phyloP scores from a whole-genome alignment of 2,888 invertebrate genomes.

The Villa cingulata region DNA sequence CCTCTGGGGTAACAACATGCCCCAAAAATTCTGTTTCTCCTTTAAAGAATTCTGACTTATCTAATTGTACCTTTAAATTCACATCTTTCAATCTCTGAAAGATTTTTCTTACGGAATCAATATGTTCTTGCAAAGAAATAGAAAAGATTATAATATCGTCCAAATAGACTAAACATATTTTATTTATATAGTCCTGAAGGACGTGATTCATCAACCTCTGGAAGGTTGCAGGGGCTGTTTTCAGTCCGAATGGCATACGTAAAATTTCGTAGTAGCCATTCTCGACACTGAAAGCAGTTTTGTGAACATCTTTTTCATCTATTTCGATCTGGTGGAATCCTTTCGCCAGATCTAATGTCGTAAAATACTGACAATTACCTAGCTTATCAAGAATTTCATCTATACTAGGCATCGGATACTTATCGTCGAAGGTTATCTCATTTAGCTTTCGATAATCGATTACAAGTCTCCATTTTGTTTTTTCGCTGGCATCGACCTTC shows the following conservation, averaged over 20 bases:
- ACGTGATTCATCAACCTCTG: conserved; percentile 30
- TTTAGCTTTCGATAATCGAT: conserved; percentile 14
- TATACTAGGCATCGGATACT: conserved; percentile 12
- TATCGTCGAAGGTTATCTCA: conserved; percentile 12
- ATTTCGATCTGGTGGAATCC: conserved; percentile 15
- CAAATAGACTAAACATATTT: conserved; percentile 15
- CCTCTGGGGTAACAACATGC: conserved; percentile 17
- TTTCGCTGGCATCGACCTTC: conserved; percentile 10
- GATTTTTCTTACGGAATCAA: conserved; percentile 9
- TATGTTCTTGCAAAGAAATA: conserved; percentile 13
- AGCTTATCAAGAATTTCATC: conserved; percentile 12
- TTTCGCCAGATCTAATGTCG: conserved; percentile 11
- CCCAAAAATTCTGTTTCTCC: conserved; percentile 18
- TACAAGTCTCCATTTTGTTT: conserved; percentile 13
- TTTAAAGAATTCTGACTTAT: conserved; percentile 14
- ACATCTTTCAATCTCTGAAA: conserved; percentile 8
- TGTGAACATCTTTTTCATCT: conserved; percentile 7
- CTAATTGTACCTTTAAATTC: conserved; percentile 13
- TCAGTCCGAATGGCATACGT: conserved; percentile 20
- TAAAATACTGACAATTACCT: conserved; percentile 10
- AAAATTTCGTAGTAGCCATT: conserved; percentile 12
- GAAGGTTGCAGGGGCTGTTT: conserved; percentile 28
- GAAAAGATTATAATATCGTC: conserved; percentile 18
- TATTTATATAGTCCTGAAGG: conserved; percentile 18
- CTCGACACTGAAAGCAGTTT: conserved; percentile 14